These are phyloP conservation scores for Shinisaurus crocodilurus DNA, from an alignment of 2,113 vertebrate species.

Conservation along the genomic window DNA sequence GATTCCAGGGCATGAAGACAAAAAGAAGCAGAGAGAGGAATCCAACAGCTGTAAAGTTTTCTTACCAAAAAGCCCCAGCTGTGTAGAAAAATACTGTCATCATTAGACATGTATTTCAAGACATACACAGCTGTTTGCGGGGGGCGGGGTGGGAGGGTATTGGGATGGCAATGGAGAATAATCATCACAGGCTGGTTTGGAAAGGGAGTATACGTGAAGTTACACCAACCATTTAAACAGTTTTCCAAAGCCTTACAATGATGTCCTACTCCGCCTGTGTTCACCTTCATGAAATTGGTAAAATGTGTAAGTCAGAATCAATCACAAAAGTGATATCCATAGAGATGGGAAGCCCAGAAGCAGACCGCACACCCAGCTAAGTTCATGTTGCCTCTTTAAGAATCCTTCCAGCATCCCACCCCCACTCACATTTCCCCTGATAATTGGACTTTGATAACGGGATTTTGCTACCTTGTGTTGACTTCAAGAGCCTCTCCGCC, in stretches of 20 bases:
- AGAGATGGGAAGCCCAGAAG: neutral
- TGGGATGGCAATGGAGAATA: too few relatives aligned
- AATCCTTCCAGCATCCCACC: conserved; percentile 35
- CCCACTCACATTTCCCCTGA: conserved; percentile 23
- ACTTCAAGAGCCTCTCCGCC: conserved; percentile 41
- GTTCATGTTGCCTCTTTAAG: conserved; percentile 25
- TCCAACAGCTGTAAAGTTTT: neutral
- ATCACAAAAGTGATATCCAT: neutral
- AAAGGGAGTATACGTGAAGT: neutral
- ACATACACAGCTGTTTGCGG: neutral
- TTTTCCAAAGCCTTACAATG: neutral
- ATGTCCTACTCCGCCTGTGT: neutral
- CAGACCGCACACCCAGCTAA: neutral
- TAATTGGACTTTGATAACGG: conserved; percentile 41
- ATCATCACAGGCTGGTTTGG: neutral
- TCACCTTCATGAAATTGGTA: neutral
- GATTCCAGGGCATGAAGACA: neutral
- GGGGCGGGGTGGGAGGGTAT: neutral
- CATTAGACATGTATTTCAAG: neutral
- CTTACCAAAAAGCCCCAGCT: neutral
- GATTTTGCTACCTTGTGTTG: conserved; percentile 35
- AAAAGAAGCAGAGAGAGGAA: neutral
- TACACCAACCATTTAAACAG: neutral
- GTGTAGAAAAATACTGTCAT: neutral
- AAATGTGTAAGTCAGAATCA: neutral